Evolutionary conservation across 64 coral and sea anemone genomes (phyloP), one percentile per base, ranked within the genome.

Genomic region (Stichodactyla helianthus): DNA sequence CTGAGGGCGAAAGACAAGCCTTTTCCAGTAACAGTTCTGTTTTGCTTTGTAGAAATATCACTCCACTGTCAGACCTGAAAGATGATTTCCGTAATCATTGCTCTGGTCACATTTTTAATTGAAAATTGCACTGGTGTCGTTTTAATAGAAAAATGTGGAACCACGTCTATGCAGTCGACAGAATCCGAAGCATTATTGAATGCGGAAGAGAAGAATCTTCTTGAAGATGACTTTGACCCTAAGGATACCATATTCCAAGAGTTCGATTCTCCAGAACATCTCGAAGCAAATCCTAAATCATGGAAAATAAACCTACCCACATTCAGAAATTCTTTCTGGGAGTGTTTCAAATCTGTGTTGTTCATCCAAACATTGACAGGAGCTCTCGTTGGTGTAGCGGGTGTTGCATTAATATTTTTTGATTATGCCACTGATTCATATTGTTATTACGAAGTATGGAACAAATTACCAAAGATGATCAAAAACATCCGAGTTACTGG

Each of bases 401-500:
- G 62, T 53, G 80, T 94, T 3, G 22, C 77, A 14, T 79, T 90
- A 10, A 61, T 82, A 10, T n/a, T 94, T 61, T 11, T 94, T 63
- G 92, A 94, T 53, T 94, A 87, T 5, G 90, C 78, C 18, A 91
- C 93, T 0, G 89, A 55, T 44, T 65, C 77, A 64, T 79, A 83
- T 2, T 91, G 93, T 77, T 90, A 78, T 27, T 64, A 94, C 19
- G 18, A 58, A 67, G 87, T 88, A 26, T 94, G 86, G 89, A 52
- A 82, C 10, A 50, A 56, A 7, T 82, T 91, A 27, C 89, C 89
- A 7, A 55, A 35, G 7, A 67, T 52, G 11, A 81, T 87, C 7
- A 85, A 94, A 50, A 83, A 80, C n/a, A 55, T 94, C 35, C 71
- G 82, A 11, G 89, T 91, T 15, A 94, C 89, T 20, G 93, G 4